Evolutionary conservation across 92 coral and sea anemone genomes (phyloP).

Genomic region (Porites cylindrica): DNA sequence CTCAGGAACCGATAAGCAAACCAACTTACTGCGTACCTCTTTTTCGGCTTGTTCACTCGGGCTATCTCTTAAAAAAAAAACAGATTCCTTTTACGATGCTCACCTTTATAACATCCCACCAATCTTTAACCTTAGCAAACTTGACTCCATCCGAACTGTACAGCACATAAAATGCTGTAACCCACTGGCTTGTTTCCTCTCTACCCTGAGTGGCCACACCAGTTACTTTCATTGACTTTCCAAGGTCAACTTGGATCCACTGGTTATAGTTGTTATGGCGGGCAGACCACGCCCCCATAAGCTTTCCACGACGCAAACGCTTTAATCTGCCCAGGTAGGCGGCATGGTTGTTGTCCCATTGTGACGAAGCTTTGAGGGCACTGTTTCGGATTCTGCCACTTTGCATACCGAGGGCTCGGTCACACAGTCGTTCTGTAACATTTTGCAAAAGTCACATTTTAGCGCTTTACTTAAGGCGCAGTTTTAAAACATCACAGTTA

Average conservation of each 20-base stretch:
- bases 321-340: slow-evolving; percentile 57
- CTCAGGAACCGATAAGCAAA: background rate
- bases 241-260: slow-evolving; percentile 71
- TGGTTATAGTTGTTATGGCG: slow-evolving; percentile 61
- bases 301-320: slow-evolving; percentile 36
- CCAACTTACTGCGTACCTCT: background rate
- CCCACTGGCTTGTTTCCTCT: slow-evolving; percentile 69
- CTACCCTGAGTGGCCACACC: slow-evolving; percentile 79
- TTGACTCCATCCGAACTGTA: slow-evolving; percentile 71
- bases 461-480: no score
- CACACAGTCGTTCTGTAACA: slow-evolving; percentile 62
- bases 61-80: background rate
- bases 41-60: background rate
- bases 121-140: slow-evolving; percentile 55
- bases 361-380: slow-evolving; percentile 67
- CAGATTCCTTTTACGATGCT: background rate
- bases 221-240: slow-evolving; percentile 57
- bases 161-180: slow-evolving; percentile 49
- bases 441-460: background rate
- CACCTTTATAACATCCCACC: slow-evolving; percentile 55
- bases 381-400: slow-evolving; percentile 58
- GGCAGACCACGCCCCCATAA: slow-evolving; percentile 70
- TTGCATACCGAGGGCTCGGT: slow-evolving; percentile 72
- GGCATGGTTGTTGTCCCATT: slow-evolving; percentile 50
- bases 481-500: no score